Evolutionary conservation across 2,797 vertebrate species (phyloP).

Genomic region (Bovichtus variegatus): DNA sequence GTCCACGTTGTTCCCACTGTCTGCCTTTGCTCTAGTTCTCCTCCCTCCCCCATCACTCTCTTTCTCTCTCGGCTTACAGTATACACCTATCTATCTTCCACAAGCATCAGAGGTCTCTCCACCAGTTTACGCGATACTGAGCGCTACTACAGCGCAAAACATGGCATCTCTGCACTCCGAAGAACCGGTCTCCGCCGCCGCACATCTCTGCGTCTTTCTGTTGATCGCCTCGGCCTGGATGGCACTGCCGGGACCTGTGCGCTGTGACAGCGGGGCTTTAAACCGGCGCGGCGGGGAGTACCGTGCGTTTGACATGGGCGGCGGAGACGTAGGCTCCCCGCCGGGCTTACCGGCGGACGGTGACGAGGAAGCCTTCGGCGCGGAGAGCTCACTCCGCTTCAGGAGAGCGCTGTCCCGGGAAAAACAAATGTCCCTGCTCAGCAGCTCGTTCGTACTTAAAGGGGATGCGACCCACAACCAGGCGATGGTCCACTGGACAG

Average conservation of each 20-base stretch:
- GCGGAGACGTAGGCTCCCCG: conserved; percentile 61
- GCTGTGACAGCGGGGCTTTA: conserved; percentile 71
- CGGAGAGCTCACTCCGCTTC: conserved; percentile 70
- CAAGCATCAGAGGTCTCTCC: conserved; percentile 79
- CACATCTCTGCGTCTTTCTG: conserved; percentile 79
- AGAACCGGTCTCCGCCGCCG: conserved; percentile 57
- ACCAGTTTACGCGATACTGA: conserved; percentile 76
- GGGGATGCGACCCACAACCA: conserved; percentile 98
- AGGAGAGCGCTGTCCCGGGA: conserved; percentile 85
- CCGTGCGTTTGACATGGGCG: conserved; percentile 56
- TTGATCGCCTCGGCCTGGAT: conserved; percentile 78
- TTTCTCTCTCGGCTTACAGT: conserved; percentile 60
- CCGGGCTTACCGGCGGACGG: conserved; percentile 41
- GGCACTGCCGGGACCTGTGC: conserved; percentile 74
- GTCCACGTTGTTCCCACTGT: conserved; percentile 82
- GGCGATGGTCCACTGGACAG: conserved; percentile 99
- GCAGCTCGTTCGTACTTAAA: conserved; percentile 97
- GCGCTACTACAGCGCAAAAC: conserved; percentile 80
- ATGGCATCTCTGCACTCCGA: conserved; percentile 74
- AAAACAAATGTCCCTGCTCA: conserved; percentile 89
- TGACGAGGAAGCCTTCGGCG: conserved; percentile 50
- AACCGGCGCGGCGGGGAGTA: conserved; percentile 67
- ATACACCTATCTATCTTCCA: conserved; percentile 80
- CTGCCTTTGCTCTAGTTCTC: conserved; percentile 68
- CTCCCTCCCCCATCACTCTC: conserved; percentile 48